phyloP scores from a whole-genome alignment of 2,113 vertebrate species.

The Alexandromys fortis region DNA sequence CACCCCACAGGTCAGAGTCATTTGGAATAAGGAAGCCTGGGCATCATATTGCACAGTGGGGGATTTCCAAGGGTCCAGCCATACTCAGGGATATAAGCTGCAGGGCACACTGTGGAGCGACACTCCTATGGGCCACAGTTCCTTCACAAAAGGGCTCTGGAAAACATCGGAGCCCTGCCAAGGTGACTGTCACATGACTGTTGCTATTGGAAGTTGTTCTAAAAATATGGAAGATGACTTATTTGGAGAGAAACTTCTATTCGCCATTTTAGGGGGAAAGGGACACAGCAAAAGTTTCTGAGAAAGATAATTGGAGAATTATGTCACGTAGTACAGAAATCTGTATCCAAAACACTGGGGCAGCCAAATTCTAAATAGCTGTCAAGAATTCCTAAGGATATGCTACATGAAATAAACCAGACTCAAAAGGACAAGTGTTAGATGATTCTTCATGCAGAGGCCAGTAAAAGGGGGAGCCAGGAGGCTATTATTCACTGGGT shows the following conservation, averaged over 20 bases:
- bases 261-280: neutral
- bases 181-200: neutral
- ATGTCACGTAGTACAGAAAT: slow-evolving; percentile 59
- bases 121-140: neutral
- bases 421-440: neutral
- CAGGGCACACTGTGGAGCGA: fast-evolving
- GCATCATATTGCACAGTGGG: neutral
- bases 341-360: slow-evolving; percentile 49
- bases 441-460: neutral
- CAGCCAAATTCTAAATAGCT: slow-evolving; percentile 40
- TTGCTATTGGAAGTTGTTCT: neutral
- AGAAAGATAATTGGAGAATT: slow-evolving; percentile 60
- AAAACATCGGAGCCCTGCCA: neutral
- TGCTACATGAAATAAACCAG: slow-evolving; percentile 64
- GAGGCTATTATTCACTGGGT: neutral
- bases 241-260: slow-evolving; percentile 50
- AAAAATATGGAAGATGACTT: slow-evolving; percentile 16
- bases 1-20: neutral
- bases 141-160: neutral
- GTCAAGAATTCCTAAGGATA: slow-evolving; percentile 52
- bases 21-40: neutral
- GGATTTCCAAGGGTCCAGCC: neutral
- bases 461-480: neutral
- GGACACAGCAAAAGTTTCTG: slow-evolving; percentile 35
- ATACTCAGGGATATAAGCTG: fast-evolving